Base-by-base conservation (phyloP, 2,113 vertebrate genomes). In the Ceyx melanurus region DNA sequence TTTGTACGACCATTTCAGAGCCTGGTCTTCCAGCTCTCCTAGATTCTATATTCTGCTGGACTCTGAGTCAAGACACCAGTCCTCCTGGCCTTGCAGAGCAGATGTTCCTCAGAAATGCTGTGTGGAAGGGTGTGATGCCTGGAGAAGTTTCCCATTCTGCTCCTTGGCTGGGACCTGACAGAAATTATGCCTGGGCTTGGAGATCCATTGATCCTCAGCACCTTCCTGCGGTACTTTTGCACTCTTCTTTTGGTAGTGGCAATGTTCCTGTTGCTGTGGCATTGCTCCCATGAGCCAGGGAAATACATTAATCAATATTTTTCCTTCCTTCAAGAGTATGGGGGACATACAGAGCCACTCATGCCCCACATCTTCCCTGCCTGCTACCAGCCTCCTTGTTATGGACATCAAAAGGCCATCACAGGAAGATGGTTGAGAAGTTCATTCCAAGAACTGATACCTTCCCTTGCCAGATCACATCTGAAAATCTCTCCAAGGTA, bases 101-200 rank as follows among this genome's bases (percentile, higher is more conserved):
- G n/a, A 13, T 37, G 19, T 18, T 77, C 29, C 46, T 21, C 68
- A 53, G 23, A 83, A 86, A 54, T 13, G 17, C 23, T 8, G 10
- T 5, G 26, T 72, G 45, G 62, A 58, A 82, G 19, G 20, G 18
- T 40, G 14, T 14, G 35, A 29, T 23, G 51, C 8, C 11, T 40
- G 73, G 21, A 66, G 33, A 54, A 9, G 5, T 64, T 78, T 62
- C 33, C 56, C 8, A 6, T 76, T 19, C 42, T 56, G 15, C 14
- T 31, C 33, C 15, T 60, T 35, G 60, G 23, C 17, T 13, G 15
- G 31, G 21, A 73, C 18, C 21, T 58, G 20, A 31, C 67, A 31
- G 53, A 62, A 71, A 17, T 5, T 0, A 0, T 3, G 1, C 37
- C 37, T 28, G 18, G 22, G 17, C 53, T 66, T 70, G 56, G n/a